Evolutionary conservation across 2,888 invertebrate genomes (phyloP), one percentile per base, ranked within the genome.

Genomic region (Rotaria magnacalcarata): DNA sequence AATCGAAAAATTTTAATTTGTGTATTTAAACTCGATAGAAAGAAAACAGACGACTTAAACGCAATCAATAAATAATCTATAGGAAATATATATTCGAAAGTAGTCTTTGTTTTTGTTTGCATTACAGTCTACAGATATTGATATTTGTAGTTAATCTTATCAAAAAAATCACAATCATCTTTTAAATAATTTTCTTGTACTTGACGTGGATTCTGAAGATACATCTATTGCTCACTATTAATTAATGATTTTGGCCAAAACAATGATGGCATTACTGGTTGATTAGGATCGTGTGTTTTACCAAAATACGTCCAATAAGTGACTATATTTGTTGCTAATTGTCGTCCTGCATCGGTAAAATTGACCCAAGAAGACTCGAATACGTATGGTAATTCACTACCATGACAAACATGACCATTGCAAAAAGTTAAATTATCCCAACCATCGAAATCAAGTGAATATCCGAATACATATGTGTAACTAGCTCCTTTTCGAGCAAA

Each of bases 151-250:
- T 89, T 89, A 34, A 89, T 87, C 2, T 86, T 86, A 86, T 90
- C 89, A 89, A 89, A 90, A 86, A 89, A 89, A 60, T 89, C 88
- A 87, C 90, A 90, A 50, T 87, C 87, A 4, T 86, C 56, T 58
- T 54, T 85, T 34, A 86, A 75, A 85, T 86, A 86, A 56, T 85
- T 11, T 14, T 75, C 14, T 47, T 80, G 21, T 85, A 85, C 24
- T 7, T 50, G 21, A 21, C 80, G 52, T 47, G 80, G 47, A 50
- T 34, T 19, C 19, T 54, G 84, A 52, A 54, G 52, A 27, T 50
- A 84, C n/a, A 84, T n/a, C 6, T 52, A 52, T 1, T 10, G 19
- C 41, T 41, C 11, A 75, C 41, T 41, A 4, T 3, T 6, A 27
- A 11, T n/a, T 52, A 16, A 52, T 14, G 60, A 1, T 43, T 74